Percentiles rank a stretch among this genome's conserved stretches.
Evolutionary conservation across 2,888 invertebrate species (phyloP).

Genomic region (Ophion obscuratus): DNA sequence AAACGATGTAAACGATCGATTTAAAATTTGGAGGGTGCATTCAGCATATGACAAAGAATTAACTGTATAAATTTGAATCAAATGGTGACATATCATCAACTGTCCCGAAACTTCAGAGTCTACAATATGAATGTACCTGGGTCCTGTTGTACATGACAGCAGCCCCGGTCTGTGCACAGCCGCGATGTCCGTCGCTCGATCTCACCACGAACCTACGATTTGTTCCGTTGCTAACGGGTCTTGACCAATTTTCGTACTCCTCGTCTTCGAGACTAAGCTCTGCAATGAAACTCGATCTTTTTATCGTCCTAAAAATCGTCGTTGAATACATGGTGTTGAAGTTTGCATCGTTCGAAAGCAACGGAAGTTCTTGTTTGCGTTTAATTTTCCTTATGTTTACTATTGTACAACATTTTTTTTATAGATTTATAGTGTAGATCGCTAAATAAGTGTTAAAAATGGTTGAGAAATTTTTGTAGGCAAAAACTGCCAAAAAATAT

Average conservation of each 20-base stretch:
- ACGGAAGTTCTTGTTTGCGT: no score
- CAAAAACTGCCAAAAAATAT: no score
- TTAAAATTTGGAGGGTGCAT: no score
- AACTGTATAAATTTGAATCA: no score
- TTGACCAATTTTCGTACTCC: slow-evolving; percentile 10
- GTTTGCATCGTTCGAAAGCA: no score
- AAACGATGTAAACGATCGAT: background rate
- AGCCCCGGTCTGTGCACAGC: slow-evolving; percentile 71
- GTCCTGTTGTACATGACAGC: slow-evolving; percentile 70
- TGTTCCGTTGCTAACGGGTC: slow-evolving; percentile 11
- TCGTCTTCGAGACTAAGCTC: slow-evolving; percentile 25
- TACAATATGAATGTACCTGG: slow-evolving; percentile 67
- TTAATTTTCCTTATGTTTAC: no score
- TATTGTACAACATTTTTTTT: no score
- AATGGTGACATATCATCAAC: no score
- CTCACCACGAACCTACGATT: slow-evolving; percentile 58
- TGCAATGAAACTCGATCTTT: slow-evolving; percentile 4
- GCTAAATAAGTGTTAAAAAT: no score
- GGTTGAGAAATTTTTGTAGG: no score
- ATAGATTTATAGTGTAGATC: no score
- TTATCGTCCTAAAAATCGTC: background rate
- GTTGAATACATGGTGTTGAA: background rate
- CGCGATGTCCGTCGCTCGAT: slow-evolving; percentile 62
- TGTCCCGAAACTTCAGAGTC: background rate
- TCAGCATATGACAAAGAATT: no score